Evolutionary conservation across 2,888 invertebrate genomes (phyloP), one percentile per base, ranked within the genome.

Genomic region (Heliconius erato): DNA sequence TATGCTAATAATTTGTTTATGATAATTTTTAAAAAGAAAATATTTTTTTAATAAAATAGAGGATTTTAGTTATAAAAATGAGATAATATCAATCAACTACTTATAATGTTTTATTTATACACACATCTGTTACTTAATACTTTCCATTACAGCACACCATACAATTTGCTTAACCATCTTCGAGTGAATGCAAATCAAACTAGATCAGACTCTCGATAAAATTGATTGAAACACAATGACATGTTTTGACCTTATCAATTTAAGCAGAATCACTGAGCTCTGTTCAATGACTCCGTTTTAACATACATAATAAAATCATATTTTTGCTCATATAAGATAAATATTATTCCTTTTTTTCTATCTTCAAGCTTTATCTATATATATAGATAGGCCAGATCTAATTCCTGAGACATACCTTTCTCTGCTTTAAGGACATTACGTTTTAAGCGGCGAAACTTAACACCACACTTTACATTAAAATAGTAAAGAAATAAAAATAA

Each of bases 241-340:
- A 76, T 76, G 76, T 76, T 76, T 76, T 76, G 76, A 76, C 76
- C 76, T 59, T 35, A 16, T 63, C 76, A 76, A 76, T 76, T 76
- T 63, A 76, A 63, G 40, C n/a, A 35, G 44, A 76, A 76, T 76
- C 76, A 59, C 32, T 59, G 35, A 74, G 54, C 44, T 59, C 59
- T 76, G 76, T 63, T 63, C 63, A 63, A 76, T 76, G 63, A 76
- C 76, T 76, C 63, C 23, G 35, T 59, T 76, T 59, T 35, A 59
- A 59, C 23, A n/a, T 59, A 74, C n/a, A 74, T 74, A 59, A n/a
- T 59, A 59, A 74, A 59, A 32, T 74, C 19, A 32, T 35, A 59
- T 54, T 2, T 32, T 3, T 23, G 14, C 7, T 0, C 6, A 74
- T 59, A 54, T 74, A 32, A 49, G 28, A 65, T 23, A 23, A 26